Percentiles rank a stretch among this genome's conserved stretches.
phyloP scores from a whole-genome alignment of 2,888 invertebrate species.

The Apamea epomidion region DNA sequence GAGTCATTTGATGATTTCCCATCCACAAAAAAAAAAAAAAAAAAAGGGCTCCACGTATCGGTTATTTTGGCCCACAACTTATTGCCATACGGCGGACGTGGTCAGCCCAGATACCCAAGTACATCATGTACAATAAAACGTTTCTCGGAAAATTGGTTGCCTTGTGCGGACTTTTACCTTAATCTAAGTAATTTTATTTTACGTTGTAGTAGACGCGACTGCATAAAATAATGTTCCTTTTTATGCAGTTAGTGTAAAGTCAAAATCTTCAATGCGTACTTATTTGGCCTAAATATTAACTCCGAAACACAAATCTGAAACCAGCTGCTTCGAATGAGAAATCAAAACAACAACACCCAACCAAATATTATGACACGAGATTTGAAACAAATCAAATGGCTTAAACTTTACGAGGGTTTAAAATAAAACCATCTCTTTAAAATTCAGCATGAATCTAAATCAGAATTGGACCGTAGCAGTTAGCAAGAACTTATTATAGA shows the following conservation, averaged over 20 bases:
- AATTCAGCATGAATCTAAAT: constrained; percentile 53
- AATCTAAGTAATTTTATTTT: neutral
- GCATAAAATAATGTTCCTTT: neutral
- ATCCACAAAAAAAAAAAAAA: too few relatives aligned
- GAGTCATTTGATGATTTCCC: too few relatives aligned
- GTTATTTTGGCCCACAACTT: neutral
- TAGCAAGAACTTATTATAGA: constrained; percentile 30
- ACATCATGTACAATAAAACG: neutral
- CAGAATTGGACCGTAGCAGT: constrained; percentile 17
- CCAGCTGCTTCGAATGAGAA: neutral
- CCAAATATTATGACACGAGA: constrained; percentile 4
- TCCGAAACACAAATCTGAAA: neutral
- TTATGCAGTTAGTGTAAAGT: neutral
- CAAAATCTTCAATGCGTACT: neutral
- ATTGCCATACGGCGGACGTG: neutral
- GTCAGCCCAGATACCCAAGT: neutral
- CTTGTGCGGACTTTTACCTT: neutral
- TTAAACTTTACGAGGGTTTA: constrained; percentile 7
- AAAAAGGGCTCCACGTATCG: neutral
- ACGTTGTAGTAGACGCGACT: neutral
- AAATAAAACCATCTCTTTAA: constrained; percentile 26
- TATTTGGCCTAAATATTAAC: neutral
- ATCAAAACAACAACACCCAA: neutral
- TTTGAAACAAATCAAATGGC: constrained; percentile 41
- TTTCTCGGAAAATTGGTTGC: neutral